Evolutionary conservation across 2,888 invertebrate species (phyloP), one percentile per base, ranked within the genome.

Genomic region (Myopa testacea): DNA sequence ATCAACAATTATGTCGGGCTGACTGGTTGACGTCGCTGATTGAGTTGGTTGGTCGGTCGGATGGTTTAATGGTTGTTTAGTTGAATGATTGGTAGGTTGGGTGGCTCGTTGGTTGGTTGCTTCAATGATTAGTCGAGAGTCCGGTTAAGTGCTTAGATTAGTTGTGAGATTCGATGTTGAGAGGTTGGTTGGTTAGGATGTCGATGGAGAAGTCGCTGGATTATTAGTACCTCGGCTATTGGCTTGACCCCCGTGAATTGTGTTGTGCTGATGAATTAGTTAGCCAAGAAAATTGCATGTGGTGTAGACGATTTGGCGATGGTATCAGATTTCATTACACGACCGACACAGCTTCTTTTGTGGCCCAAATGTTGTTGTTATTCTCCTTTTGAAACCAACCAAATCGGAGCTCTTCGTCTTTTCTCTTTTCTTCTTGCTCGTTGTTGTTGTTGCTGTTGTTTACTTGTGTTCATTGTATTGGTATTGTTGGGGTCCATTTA

Each of bases 1-100:
- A 70, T 70, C 70, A 70, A 70, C 26, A 50, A 55, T 55, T 70
- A 70, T 55, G 37, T 58, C 37, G 70, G 14, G 40, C 34, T 70
- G 70, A 16, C n/a, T 7, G 37, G 37, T 38, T 2, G 67, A 26
- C 26, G 1, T 26, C 26, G n/a, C 26, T 26, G 26, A 2, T 58
- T 55, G 70, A 37, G 40, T 55, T 70, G 70, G 38, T 40, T 7
- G 37, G 37, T 38, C 37, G 67, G 38, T 37, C 7, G 16, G 14
- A 34, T 37, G 65, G 14, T 38, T 34, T 16, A 3, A 37, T 34
- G 12, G 6, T n/a, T 55, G 55, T 12, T 55, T 16, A 55, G 4
- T 55, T 55, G 55, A 55, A 7, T 55, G 55, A 4, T 55, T n/a
- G 55, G 16, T n/a, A 8, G 8, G 40, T 4, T 40, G 8, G 8